A percentile compares a stretch with the other conserved stretches of the same genome.
Evolutionary conservation across 2,797 vertebrate species (phyloP).

Genomic region (Eutrigla gurnardus): DNA sequence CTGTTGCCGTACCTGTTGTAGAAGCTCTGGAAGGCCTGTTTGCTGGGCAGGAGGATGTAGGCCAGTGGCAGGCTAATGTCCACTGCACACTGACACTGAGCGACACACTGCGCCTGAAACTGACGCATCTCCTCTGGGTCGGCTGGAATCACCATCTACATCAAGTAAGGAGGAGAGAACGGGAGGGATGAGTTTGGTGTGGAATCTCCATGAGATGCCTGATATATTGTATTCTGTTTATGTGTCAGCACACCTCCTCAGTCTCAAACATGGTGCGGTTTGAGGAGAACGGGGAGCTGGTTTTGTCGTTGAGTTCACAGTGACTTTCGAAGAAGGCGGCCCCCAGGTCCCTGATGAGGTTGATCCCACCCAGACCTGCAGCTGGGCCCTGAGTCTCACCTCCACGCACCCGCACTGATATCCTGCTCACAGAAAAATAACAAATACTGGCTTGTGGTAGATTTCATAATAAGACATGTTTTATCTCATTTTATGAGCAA

Average conservation of each 20-base stretch:
- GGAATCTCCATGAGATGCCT: not conserved
- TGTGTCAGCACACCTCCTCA: slow-evolving; percentile 86
- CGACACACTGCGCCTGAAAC: slow-evolving; percentile 90
- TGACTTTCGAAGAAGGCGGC: slow-evolving; percentile 89
- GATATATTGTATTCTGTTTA: not conserved
- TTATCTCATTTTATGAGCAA: not conserved
- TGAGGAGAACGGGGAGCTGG: slow-evolving; percentile 93
- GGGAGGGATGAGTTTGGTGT: not conserved
- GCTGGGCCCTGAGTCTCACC: slow-evolving; percentile 70
- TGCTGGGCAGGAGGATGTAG: slow-evolving; percentile 91
- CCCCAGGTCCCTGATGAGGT: slow-evolving; percentile 85
- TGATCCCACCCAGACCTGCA: slow-evolving; percentile 70
- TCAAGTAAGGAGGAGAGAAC: not conserved
- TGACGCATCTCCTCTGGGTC: slow-evolving; percentile 91
- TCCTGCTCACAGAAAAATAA: slow-evolving; percentile 71
- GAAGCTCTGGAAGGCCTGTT: slow-evolving; percentile 91
- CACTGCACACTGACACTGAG: slow-evolving; percentile 88
- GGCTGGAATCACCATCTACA: slow-evolving; percentile 95
- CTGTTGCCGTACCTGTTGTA: slow-evolving; percentile 88
- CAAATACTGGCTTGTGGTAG: not conserved
- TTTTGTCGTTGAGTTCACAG: slow-evolving; percentile 89
- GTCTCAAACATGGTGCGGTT: slow-evolving; percentile 97
- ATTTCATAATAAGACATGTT: not conserved
- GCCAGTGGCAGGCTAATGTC: slow-evolving; percentile 88
- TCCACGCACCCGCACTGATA: slow-evolving; percentile 85